phyloP scores from a whole-genome alignment of 1,140 invertebrate species.

The Drosophila tristis region DNA sequence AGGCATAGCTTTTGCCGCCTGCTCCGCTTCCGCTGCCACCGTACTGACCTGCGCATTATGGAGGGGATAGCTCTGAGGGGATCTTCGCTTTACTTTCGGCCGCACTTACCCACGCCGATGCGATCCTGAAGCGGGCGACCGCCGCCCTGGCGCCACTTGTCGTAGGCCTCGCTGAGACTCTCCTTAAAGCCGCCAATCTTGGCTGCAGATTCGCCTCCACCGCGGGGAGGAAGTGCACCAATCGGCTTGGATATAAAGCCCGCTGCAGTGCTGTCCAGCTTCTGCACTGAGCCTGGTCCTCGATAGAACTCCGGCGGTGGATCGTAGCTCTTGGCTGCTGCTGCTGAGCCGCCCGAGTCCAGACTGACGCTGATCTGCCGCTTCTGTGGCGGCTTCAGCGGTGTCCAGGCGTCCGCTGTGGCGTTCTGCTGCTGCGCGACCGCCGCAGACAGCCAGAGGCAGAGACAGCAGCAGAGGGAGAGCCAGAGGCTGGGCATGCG shows the following conservation, averaged over 20 bases:
- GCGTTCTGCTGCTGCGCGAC: constrained; percentile 15
- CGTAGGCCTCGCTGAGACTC: constrained; percentile 67
- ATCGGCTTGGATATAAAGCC: constrained; percentile 50
- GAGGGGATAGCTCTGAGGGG: background rate
- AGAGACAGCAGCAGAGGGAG: constrained; percentile 8
- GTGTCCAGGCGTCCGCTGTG: constrained; percentile 34
- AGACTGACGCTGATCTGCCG: constrained; percentile 39
- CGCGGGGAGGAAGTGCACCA: constrained; percentile 18
- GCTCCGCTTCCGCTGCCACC: constrained; percentile 16
- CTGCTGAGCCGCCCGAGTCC: constrained; percentile 50
- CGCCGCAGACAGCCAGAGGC: constrained; percentile 7
- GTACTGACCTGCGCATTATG: constrained; percentile 46
- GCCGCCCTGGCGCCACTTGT: constrained; percentile 60
- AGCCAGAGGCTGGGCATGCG: background rate
- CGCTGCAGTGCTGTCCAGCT: constrained; percentile 41
- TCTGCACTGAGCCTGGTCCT: constrained; percentile 61
- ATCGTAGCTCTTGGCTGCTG: constrained; percentile 77
- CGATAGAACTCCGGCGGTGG: constrained; percentile 79
- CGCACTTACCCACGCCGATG: constrained; percentile 75
- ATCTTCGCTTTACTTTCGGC: background rate
- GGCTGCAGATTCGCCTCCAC: constrained; percentile 1
- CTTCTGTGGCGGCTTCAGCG: constrained; percentile 43
- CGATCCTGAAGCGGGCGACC: constrained; percentile 49
- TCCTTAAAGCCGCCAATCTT: constrained; percentile 46
- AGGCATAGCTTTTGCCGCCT: constrained; percentile 48